Evolutionary conservation across 2,797 vertebrate species (phyloP).

Genomic region (Bradypodion pumilum): DNA sequence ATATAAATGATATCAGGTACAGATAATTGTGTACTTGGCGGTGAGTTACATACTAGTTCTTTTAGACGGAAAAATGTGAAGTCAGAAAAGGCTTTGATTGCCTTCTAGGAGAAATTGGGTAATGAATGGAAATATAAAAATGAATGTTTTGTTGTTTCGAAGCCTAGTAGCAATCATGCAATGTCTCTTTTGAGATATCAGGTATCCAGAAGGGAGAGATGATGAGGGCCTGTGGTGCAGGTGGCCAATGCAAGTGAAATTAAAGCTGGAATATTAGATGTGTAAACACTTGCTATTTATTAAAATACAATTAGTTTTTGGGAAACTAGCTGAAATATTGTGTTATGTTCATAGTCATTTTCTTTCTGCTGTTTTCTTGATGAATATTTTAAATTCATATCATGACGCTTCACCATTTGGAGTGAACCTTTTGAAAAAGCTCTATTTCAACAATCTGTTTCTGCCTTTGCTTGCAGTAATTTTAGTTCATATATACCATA

Average conservation of each 20-base stretch:
- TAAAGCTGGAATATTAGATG: slow-evolving; percentile 73
- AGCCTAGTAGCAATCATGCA: slow-evolving; percentile 27
- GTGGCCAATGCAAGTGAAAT: slow-evolving; percentile 72
- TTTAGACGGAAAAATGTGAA: slow-evolving; percentile 37
- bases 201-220: slow-evolving; percentile 38
- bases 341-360: slow-evolving; percentile 17
- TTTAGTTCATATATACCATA: slow-evolving; percentile 17
- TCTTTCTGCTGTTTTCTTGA: neutral
- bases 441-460: slow-evolving; percentile 24
- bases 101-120: slow-evolving; percentile 20
- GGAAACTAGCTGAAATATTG: slow-evolving; percentile 42
- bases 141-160: slow-evolving; percentile 37
- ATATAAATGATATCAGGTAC: neutral
- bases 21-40: neutral
- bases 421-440: slow-evolving; percentile 13
- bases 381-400: slow-evolving; percentile 4
- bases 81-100: slow-evolving; percentile 39
- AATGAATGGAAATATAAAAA: slow-evolving; percentile 41
- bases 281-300: slow-evolving; percentile 71
- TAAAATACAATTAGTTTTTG: slow-evolving; percentile 49
- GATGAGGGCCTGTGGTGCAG: slow-evolving; percentile 60
- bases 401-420: neutral
- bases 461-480: slow-evolving; percentile 24
- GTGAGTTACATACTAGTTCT: slow-evolving; percentile 7
- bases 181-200: slow-evolving; percentile 54